Base-by-base conservation (phyloP, 2,113 vertebrate genomes). In the Octodon degus region DNA sequence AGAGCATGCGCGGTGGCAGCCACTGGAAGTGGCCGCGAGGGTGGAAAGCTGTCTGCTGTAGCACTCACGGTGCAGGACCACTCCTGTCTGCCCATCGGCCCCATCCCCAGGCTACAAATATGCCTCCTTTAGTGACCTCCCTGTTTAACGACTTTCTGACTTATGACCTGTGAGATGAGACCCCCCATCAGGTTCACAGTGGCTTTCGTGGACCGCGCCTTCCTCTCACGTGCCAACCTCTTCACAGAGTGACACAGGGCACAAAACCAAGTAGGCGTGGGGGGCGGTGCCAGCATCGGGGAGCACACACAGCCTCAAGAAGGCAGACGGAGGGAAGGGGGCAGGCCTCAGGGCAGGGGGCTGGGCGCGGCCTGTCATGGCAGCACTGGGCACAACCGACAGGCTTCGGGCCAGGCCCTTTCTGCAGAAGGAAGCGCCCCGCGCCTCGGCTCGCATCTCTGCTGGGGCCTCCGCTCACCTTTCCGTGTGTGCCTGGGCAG, bases 21-120 rank as follows among this genome's bases (percentile, higher is more conserved):
- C 13, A 5, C 0, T 0, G 12, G 43, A 40, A 89, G 22, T 12
- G 2, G 79, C 13, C 1, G 20, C 13, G 3, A 43, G 0, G 34
- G 27, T 1, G 47, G 87, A 47, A 91, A 89, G 24, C 10, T 17
- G 9, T 40, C 25, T 7, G 6, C 11, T 3, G 2, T 17, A 7
- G 9, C 2, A 0, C 7, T 8, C 24, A 14, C 0, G 17, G 63
- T n/a, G 20, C 65, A 19, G 0, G 30, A 43, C 5, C 43, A 32
- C 8, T 79, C 24, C 74, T 50, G 43, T 30, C 12, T 50, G 25
- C 25, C 25, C 43, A 43, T 6, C 24, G 27, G 74, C 43, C 4
- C 76, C 76, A 17, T 14, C 25, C 76, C 14, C 6, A 17, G 74
- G 7, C 43, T 50, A 30, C 76, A 32, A 19, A 50, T 79, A 30